Conservation (phyloP, 2,113 vertebrate species). For the Numenius arquata region DNA sequence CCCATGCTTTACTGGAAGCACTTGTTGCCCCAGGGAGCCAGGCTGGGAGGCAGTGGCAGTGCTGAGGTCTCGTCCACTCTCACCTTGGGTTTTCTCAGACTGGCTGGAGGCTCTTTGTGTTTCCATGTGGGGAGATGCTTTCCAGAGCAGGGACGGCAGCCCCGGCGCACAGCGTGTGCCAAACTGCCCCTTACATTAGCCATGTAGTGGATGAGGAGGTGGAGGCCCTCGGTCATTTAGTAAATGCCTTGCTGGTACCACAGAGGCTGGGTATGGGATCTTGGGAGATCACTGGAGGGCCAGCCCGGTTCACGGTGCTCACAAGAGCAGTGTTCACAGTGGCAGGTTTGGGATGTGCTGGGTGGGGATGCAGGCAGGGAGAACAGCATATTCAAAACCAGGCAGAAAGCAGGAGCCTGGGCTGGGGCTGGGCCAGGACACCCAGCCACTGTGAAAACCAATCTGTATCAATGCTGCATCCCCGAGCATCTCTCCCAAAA, state of each 20-base stretch:
- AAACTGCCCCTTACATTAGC: neutral
- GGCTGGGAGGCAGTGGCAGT: neutral
- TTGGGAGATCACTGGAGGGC: fast-evolving
- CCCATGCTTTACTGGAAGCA: neutral
- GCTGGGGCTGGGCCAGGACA: neutral
- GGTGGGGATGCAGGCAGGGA: neutral
- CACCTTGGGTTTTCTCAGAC: neutral
- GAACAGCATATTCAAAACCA: neutral
- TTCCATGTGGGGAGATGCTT: neutral
- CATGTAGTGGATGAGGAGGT: neutral
- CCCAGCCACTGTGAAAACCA: neutral
- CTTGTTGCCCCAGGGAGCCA: neutral
- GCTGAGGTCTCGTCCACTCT: neutral
- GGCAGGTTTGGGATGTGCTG: neutral
- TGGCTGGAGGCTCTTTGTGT: neutral
- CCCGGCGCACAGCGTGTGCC: fast-evolving
- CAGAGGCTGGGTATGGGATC: fast-evolving
- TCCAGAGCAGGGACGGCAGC: neutral
- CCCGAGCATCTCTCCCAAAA: neutral
- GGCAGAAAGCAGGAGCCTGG: neutral
- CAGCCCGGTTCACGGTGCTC: neutral
- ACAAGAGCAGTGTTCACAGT: fast-evolving
- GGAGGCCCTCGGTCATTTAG: neutral
- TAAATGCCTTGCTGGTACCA: neutral
- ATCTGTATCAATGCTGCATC: neutral